A percentile compares a stretch with the other conserved stretches of the same genome.
Evolutionary conservation across 1,140 invertebrate genomes (phyloP).

Genomic region (Cherax destructor): DNA sequence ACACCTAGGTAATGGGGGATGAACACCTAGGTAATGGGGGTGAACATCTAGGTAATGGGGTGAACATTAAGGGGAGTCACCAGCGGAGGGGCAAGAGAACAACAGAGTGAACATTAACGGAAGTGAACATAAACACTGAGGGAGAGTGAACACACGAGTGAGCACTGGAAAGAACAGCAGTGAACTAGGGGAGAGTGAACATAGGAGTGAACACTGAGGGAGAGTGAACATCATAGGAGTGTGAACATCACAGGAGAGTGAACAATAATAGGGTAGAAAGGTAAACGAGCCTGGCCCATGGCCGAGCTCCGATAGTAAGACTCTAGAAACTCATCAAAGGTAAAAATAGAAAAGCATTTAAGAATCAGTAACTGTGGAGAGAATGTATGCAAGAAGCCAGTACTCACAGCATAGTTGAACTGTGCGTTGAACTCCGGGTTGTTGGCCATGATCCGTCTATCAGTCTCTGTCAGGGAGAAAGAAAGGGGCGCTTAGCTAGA

Average conservation of each 20-base stretch:
- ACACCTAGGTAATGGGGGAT: no score
- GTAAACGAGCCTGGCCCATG: no score
- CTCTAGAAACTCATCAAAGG: no score
- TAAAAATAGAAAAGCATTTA: neutral
- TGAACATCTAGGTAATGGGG: no score
- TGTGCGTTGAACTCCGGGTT: slow-evolving; percentile 95
- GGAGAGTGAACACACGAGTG: neutral
- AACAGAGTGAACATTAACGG: neutral
- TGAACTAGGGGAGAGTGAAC: neutral
- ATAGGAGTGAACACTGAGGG: neutral
- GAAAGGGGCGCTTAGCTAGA: neutral
- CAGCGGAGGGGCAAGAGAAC: no score
- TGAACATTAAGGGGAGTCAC: no score
- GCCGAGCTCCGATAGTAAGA: no score
- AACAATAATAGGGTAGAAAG: no score
- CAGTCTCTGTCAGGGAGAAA: slow-evolving; percentile 87
- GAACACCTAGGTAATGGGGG: no score
- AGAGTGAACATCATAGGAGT: neutral
- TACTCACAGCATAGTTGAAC: slow-evolving; percentile 98
- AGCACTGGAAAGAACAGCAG: neutral
- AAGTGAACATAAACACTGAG: neutral
- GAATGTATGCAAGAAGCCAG: neutral
- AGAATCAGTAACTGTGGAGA: neutral
- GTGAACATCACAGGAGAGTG: neutral
- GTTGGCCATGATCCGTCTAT: slow-evolving; percentile 96